Evolutionary conservation across 2,888 invertebrate genomes (phyloP).

Genomic region (Hirtodrosophila alboralis): DNA sequence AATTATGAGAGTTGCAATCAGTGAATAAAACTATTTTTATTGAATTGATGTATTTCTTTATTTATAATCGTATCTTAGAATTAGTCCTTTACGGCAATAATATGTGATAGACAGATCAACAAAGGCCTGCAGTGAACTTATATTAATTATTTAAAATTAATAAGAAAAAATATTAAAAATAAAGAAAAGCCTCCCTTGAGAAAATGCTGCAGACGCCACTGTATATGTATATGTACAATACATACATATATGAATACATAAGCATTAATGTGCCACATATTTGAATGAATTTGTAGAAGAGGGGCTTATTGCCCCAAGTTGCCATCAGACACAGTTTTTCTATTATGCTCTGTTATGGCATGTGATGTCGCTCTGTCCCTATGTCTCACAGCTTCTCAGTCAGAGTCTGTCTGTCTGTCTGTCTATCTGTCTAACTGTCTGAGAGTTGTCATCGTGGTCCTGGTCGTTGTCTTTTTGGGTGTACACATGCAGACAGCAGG

Average conservation of each 20-base stretch:
- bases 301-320: slow-evolving; percentile 33
- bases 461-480: slow-evolving; percentile 48
- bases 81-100: no score
- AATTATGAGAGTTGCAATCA: no score
- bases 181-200: no score
- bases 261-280: slow-evolving; percentile 28
- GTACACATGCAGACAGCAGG: slow-evolving; percentile 35
- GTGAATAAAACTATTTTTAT: no score
- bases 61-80: no score
- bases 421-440: slow-evolving; percentile 11
- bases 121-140: no score
- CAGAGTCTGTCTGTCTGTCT: slow-evolving; percentile 1
- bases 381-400: slow-evolving; percentile 6
- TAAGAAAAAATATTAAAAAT: no score
- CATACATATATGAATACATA: background rate
- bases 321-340: slow-evolving; percentile 61
- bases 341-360: slow-evolving; percentile 67
- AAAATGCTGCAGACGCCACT: no score
- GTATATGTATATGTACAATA: no score
- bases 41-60: no score
- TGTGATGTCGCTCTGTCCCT: slow-evolving; percentile 20
- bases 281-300: slow-evolving; percentile 31
- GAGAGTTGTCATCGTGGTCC: slow-evolving; percentile 32
- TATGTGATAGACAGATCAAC: no score
- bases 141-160: no score